These are phyloP conservation scores for Catajapyx aquilonaris DNA, from an alignment of 1,140 invertebrate genomes.

Conservation along the genomic window DNA sequence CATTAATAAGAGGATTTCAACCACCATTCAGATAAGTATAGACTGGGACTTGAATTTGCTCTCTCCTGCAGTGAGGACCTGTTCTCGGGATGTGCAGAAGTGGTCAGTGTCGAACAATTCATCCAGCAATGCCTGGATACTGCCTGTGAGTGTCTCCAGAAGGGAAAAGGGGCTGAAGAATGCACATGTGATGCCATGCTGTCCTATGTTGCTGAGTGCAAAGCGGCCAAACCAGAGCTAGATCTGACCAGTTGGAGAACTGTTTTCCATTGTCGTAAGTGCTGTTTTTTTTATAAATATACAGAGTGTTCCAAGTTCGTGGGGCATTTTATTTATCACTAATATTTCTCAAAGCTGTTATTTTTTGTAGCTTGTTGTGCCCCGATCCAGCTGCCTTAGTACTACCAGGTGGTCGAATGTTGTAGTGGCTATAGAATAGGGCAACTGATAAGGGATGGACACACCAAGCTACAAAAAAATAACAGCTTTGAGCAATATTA, in stretches of 20 bases:
- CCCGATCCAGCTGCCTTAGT: too few species aligned
- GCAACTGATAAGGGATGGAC: background rate
- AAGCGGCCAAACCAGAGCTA: conserved; percentile 32
- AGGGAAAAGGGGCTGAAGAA: conserved; percentile 16
- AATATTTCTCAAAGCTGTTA: too few species aligned
- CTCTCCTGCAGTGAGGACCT: conserved; percentile 29
- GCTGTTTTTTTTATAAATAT: conserved; percentile 1
- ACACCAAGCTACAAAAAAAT: too few species aligned
- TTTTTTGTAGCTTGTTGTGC: too few species aligned
- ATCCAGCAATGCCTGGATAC: conserved; percentile 46
- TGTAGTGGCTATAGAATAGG: too few species aligned
- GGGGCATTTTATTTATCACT: too few species aligned
- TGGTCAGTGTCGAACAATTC: conserved; percentile 39
- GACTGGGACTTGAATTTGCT: background rate
- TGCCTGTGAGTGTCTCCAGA: conserved; percentile 38
- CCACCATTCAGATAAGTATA: too few species aligned
- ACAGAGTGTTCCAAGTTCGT: too few species aligned
- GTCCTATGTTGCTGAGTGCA: conserved; percentile 44
- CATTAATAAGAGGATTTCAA: too few species aligned
- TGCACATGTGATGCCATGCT: conserved; percentile 47
- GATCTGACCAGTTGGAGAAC: conserved; percentile 47
- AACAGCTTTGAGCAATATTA: too few species aligned
- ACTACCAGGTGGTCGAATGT: too few species aligned
- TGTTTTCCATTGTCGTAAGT: conserved; percentile 41
- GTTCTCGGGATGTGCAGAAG: conserved; percentile 33